phyloP scores from a whole-genome alignment of 2,888 invertebrate species.

The Neoitamus cyanurus region DNA sequence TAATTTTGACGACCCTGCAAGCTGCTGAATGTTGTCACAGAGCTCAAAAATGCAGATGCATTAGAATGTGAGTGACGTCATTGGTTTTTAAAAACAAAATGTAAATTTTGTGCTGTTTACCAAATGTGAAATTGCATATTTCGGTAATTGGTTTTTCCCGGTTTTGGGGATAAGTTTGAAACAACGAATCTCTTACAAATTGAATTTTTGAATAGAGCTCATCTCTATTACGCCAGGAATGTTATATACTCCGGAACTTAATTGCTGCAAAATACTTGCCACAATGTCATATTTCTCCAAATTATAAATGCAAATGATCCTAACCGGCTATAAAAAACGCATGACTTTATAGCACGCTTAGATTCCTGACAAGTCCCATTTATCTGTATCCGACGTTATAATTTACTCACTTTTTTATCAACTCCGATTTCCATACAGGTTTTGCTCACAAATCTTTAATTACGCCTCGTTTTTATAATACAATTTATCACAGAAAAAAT shows the following conservation, averaged over 20 bases:
- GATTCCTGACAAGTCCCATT: background rate
- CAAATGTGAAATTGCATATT: background rate
- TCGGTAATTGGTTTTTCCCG: background rate
- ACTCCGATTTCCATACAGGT: background rate
- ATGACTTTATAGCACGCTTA: background rate
- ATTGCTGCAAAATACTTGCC: background rate
- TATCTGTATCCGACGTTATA: background rate
- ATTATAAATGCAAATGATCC: background rate
- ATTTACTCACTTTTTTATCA: background rate
- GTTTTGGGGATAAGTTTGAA: too few relatives aligned
- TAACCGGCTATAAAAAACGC: background rate
- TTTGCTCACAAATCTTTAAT: background rate
- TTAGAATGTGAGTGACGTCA: background rate
- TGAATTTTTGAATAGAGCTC: background rate
- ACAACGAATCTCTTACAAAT: too few relatives aligned
- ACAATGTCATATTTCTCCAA: background rate
- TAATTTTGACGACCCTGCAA: background rate
- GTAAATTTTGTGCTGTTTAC: background rate
- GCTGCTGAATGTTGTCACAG: background rate
- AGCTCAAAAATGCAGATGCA: background rate
- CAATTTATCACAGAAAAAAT: background rate
- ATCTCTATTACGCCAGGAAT: background rate
- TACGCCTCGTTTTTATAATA: background rate
- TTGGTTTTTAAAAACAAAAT: background rate
- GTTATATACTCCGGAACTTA: background rate